A percentile compares a stretch with the other conserved stretches of the same genome.
Evolutionary conservation across 2,113 vertebrate species (phyloP).

Genomic region (Bubo bubo): DNA sequence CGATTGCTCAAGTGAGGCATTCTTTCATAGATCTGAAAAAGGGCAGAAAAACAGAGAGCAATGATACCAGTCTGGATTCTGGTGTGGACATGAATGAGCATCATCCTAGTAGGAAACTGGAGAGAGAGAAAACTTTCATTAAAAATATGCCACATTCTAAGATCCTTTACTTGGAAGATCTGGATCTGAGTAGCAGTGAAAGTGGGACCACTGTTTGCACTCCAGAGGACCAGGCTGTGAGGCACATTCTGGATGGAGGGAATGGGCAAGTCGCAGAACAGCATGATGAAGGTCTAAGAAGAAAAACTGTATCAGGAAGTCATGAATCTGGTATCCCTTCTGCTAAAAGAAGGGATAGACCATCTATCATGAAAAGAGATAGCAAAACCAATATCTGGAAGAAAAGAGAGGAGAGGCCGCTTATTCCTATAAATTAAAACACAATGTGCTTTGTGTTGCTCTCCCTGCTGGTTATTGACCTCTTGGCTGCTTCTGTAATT

Average conservation of each 20-base stretch:
- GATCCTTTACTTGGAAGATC: slow-evolving; percentile 84
- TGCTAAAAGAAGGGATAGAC: slow-evolving; percentile 67
- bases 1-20: slow-evolving; percentile 89
- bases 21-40: slow-evolving; percentile 92
- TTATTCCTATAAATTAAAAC: slow-evolving; percentile 76
- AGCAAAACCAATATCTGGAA: slow-evolving; percentile 81
- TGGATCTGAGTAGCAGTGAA: slow-evolving; percentile 93
- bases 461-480: slow-evolving; percentile 8
- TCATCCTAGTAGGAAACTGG: slow-evolving; percentile 79
- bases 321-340: slow-evolving; percentile 65
- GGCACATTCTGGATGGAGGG: slow-evolving; percentile 82
- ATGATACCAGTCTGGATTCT: slow-evolving; percentile 94
- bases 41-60: slow-evolving; percentile 87
- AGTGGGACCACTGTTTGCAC: slow-evolving; percentile 89
- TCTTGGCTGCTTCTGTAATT: slow-evolving; percentile 62
- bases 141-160: slow-evolving; percentile 83
- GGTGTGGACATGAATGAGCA: slow-evolving; percentile 97
- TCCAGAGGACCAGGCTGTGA: slow-evolving; percentile 87
- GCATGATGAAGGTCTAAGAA: slow-evolving; percentile 46
- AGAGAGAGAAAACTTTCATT: slow-evolving; percentile 85
- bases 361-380: slow-evolving; percentile 66
- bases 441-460: slow-evolving; percentile 16
- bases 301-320: slow-evolving; percentile 51
- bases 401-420: slow-evolving; percentile 78
- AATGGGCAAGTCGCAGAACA: slow-evolving; percentile 49